A percentile compares a stretch with the other conserved stretches of the same genome.
Conservation (phyloP, 2,888 invertebrate genomes). For the Dendrolimus houi region DNA sequence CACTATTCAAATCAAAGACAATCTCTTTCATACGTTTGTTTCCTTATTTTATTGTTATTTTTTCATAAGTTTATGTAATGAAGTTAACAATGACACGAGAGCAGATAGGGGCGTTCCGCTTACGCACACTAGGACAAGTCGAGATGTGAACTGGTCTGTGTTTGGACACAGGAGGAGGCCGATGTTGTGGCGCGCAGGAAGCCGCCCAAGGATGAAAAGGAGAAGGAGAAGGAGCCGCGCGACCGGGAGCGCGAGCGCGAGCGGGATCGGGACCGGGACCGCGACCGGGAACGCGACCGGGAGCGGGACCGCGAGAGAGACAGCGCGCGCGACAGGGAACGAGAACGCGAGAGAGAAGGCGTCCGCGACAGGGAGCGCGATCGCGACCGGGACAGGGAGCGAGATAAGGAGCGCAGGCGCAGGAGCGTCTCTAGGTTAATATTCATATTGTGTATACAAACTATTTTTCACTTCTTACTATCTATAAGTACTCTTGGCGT, state of each 20-base stretch:
- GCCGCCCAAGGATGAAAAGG: constrained; percentile 42
- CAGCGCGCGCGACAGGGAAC: constrained; percentile 11
- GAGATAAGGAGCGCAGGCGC: constrained; percentile 16
- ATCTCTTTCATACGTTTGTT: too few relatives aligned
- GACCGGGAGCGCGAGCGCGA: constrained; percentile 45
- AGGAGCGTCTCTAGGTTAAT: constrained; percentile 32
- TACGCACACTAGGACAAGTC: neutral
- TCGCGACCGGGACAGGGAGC: constrained; percentile 8
- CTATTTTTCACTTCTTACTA: too few relatives aligned
- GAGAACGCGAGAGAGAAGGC: constrained; percentile 16
- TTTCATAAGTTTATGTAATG: too few relatives aligned
- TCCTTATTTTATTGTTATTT: too few relatives aligned
- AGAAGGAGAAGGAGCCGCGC: constrained; percentile 25
- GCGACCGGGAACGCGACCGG: constrained; percentile 11
- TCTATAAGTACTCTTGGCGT: too few relatives aligned
- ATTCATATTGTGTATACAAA: too few relatives aligned
- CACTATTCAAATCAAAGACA: too few relatives aligned
- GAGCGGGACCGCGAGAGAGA: constrained; percentile 34
- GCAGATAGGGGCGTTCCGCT: neutral
- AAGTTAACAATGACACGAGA: neutral
- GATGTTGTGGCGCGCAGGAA: constrained; percentile 74
- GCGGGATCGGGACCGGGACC: constrained; percentile 28
- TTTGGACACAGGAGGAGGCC: constrained; percentile 79
- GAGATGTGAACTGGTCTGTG: constrained; percentile 2
- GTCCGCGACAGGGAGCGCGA: constrained; percentile 17